Conservation (phyloP, 1,140 invertebrate species). For the Drosophila trapezifrons region DNA sequence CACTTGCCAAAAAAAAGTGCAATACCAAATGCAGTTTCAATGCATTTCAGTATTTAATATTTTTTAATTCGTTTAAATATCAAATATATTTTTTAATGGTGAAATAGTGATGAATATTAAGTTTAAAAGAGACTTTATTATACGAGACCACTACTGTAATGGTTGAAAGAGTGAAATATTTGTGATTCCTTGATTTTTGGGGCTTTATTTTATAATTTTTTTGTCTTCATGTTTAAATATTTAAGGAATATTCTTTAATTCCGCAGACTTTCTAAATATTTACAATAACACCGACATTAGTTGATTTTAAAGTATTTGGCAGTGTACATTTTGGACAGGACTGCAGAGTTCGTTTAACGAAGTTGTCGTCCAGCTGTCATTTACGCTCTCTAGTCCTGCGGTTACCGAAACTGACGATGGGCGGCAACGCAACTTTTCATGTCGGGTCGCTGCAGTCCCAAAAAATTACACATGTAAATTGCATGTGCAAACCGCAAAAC, state of each 20-base stretch:
- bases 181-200: too few relatives aligned
- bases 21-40: neutral
- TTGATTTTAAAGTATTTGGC: neutral
- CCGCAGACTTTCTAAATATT: neutral
- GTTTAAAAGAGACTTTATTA: too few relatives aligned
- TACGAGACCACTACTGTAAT: too few relatives aligned
- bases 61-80: too few relatives aligned
- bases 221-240: neutral
- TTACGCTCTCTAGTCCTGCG: slow-evolving; percentile 40
- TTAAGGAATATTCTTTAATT: neutral
- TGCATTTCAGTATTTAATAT: too few relatives aligned
- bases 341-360: slow-evolving; percentile 65
- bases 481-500: slow-evolving; percentile 77
- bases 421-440: slow-evolving; percentile 51
- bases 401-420: slow-evolving; percentile 39
- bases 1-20: slow-evolving; percentile 24
- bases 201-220: too few relatives aligned
- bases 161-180: too few relatives aligned
- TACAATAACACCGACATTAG: too few relatives aligned
- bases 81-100: too few relatives aligned
- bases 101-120: too few relatives aligned
- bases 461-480: slow-evolving; percentile 81
- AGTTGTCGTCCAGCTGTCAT: slow-evolving; percentile 69
- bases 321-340: slow-evolving; percentile 21
- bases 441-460: slow-evolving; percentile 16